These are phyloP conservation scores for Ondatra zibethicus DNA, from an alignment of 2,113 vertebrate genomes.

Conservation along the genomic window DNA sequence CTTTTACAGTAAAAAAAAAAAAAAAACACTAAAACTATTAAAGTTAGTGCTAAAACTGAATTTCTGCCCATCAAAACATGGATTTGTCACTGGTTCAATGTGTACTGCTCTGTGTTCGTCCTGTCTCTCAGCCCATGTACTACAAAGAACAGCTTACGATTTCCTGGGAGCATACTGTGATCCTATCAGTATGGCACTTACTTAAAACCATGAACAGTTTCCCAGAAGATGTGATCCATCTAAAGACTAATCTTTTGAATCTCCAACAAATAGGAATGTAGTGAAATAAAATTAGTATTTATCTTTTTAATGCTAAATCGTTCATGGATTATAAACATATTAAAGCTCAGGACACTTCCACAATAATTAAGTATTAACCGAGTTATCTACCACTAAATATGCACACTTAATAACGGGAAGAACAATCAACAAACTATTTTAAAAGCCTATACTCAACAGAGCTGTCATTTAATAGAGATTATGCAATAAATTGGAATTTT, in stretches of 20 bases:
- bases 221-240: not conserved
- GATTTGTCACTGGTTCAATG: not conserved
- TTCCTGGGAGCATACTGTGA: not conserved
- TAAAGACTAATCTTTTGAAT: not conserved
- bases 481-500: conserved; percentile 18
- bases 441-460: not conserved
- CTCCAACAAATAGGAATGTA: not conserved
- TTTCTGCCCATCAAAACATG: not conserved
- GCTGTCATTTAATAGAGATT: not conserved
- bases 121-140: not conserved
- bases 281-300: not conserved
- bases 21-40: not conserved
- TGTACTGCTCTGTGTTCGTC: not conserved
- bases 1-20: not conserved
- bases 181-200: not conserved
- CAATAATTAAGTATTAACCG: not conserved
- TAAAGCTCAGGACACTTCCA: not conserved
- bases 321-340: not conserved
- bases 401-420: not conserved
- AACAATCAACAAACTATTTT: conserved; percentile 22
- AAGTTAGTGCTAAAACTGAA: not conserved
- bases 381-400: not conserved
- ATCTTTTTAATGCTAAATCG: conserved; percentile 4
- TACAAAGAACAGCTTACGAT: not conserved
- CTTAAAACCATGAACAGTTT: not conserved